Conservation (phyloP, 2,113 vertebrate genomes). For the Sturnus vulgaris region DNA sequence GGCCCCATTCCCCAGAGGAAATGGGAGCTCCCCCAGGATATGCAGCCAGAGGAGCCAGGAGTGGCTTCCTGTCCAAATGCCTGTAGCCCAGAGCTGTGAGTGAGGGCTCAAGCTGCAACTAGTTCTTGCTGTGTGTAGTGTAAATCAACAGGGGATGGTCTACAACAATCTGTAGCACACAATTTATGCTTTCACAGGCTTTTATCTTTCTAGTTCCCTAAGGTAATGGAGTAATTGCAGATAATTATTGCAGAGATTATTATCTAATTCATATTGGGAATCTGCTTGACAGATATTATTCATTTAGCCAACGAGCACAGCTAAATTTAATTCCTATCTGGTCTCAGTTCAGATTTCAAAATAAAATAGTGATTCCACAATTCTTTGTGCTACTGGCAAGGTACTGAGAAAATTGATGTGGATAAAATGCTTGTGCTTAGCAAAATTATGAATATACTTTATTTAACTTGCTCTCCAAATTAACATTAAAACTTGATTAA, state of each 20-base stretch:
- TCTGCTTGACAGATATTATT: conserved; percentile 17
- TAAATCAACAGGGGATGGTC: conserved; percentile 21
- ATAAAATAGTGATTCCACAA: not conserved
- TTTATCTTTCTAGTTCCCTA: conserved; percentile 34
- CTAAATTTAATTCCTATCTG: conserved; percentile 26
- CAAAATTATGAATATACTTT: not conserved
- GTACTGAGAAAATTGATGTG: not conserved
- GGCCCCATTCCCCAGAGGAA: fast-evolving
- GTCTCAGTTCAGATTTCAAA: conserved; percentile 6
- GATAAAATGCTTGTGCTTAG: not conserved
- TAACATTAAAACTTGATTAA: not conserved
- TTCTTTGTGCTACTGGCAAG: not conserved
- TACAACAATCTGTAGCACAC: not conserved
- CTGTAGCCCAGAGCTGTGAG: not conserved
- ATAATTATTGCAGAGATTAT: conserved; percentile 43
- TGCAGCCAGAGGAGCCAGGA: not conserved
- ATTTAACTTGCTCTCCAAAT: not conserved
- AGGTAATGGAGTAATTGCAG: conserved; percentile 39
- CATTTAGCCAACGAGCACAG: not conserved
- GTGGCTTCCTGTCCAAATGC: not conserved
- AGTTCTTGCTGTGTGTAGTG: not conserved
- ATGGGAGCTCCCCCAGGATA: not conserved
- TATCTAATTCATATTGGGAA: conserved; percentile 22
- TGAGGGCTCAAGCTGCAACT: conserved; percentile 12
- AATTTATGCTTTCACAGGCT: conserved; percentile 16